Evolutionary conservation across 2,888 invertebrate species (phyloP).

Genomic region (Azorinus chamasolen): DNA sequence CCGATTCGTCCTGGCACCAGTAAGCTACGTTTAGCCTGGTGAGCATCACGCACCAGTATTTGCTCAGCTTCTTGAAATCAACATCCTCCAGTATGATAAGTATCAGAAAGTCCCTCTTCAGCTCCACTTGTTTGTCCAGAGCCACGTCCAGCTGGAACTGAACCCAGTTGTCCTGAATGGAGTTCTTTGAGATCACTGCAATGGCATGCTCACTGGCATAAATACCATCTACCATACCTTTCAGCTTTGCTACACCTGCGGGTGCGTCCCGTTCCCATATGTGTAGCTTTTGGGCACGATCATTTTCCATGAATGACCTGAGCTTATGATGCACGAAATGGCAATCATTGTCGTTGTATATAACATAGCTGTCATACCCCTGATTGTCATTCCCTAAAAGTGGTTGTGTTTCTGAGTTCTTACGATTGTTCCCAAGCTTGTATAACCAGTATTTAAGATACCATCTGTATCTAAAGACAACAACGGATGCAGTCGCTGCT

Average conservation of each 20-base stretch:
- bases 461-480: conserved; percentile 31
- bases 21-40: conserved; percentile 23
- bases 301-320: conserved; percentile 16
- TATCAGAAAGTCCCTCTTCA: conserved; percentile 29
- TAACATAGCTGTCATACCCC: conserved; percentile 28
- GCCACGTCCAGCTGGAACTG: conserved; percentile 56
- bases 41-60: conserved; percentile 31
- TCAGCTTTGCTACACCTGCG: conserved; percentile 13
- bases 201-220: conserved; percentile 47
- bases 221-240: conserved; percentile 49
- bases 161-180: conserved; percentile 57
- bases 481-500: background rate
- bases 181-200: conserved; percentile 52
- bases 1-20: conserved; percentile 24
- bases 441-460: conserved; percentile 32
- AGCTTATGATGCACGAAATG: conserved; percentile 12
- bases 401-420: conserved; percentile 9
- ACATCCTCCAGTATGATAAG: conserved; percentile 45
- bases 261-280: conserved; percentile 24
- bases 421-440: background rate
- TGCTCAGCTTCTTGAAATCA: conserved; percentile 12
- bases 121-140: conserved; percentile 27
- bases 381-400: conserved; percentile 9
- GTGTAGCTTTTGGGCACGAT: conserved; percentile 18
- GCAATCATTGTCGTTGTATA: conserved; percentile 18